Percentiles rank a stretch among this genome's conserved stretches.
These are phyloP conservation scores for Trypoxylon attenuatum DNA, from an alignment of 2,888 invertebrate genomes.

Conservation along the genomic window DNA sequence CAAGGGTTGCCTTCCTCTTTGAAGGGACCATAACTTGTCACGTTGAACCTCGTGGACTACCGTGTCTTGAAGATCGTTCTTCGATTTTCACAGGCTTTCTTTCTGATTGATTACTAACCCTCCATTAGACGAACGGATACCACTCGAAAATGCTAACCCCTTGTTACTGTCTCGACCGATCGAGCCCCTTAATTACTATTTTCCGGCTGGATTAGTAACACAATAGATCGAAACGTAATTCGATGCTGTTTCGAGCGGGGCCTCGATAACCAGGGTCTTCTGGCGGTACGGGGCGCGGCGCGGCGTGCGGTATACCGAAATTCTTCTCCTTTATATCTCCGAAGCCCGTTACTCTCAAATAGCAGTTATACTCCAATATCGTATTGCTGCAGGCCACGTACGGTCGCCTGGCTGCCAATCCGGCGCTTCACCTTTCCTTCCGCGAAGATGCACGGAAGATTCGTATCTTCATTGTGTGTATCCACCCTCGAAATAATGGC, in stretches of 20 bases:
- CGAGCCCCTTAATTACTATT: not conserved
- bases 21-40: conserved; percentile 51
- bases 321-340: not conserved
- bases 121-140: not conserved
- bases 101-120: conserved; percentile 36
- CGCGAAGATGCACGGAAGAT: conserved; percentile 39
- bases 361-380: conserved; percentile 16
- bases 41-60: conserved; percentile 35
- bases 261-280: too few relatives aligned
- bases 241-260: not conserved
- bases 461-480: conserved; percentile 43
- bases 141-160: not conserved
- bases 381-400: conserved; percentile 8
- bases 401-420: conserved; percentile 2
- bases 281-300: too few relatives aligned
- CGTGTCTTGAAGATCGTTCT: conserved; percentile 25
- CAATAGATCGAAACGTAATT: not conserved
- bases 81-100: conserved; percentile 9
- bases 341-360: not conserved
- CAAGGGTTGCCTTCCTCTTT: conserved; percentile 49
- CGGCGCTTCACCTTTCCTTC: conserved; percentile 23
- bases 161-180: not conserved
- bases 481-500: conserved; percentile 51
- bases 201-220: not conserved
- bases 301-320: not conserved